Evolutionary conservation across 2,888 invertebrate genomes (phyloP), one percentile per base, ranked within the genome.

Genomic region (Sinhomidia bicolor): DNA sequence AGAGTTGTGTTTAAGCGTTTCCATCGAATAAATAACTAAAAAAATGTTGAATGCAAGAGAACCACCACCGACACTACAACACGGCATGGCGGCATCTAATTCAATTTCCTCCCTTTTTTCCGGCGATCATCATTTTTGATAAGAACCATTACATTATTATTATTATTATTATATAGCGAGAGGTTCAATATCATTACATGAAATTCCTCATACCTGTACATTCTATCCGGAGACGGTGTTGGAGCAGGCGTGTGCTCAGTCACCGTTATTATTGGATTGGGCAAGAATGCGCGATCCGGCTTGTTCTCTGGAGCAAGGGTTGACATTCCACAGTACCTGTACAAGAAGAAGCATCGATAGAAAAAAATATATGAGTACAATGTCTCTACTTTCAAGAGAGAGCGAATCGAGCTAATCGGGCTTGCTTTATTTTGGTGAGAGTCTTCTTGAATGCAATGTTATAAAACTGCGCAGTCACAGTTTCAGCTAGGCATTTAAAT

Each of bases 211-310:
- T 89, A 92, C 92, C 91, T 87, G 62, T 89, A 90, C 91, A 92
- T 91, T 71, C 92, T 85, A 93, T 98, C 98, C 0, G 98, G 98
- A 0, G 98, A 98, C 0, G 98, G 97, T 4, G 97, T 96, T 23
- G 92, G 92, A 32, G 93, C 93, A 0, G 98, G 98, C 0, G 98
- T 98, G 93, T 99, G 98, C 93, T 99, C 98, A 0, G 99, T 99
- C 9, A 99, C 98, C 0, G 98, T 99, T 88, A 99, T 99, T 82
- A 99, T 99, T 0, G 99, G 99, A 94, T 98, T 98, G 83, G 97
- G 96, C 89, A 96, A 96, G 54, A 91, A 90, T 65, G 89, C 89
- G n/a, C 90, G 90, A 20, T 92, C 92, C n/a, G 90, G 90, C 54
- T 91, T 94, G 82, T 95, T 94, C 92, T 96, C 96, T 88, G 95